Conservation (phyloP, 1,140 invertebrate genomes). For the Tetranychus urticae region DNA sequence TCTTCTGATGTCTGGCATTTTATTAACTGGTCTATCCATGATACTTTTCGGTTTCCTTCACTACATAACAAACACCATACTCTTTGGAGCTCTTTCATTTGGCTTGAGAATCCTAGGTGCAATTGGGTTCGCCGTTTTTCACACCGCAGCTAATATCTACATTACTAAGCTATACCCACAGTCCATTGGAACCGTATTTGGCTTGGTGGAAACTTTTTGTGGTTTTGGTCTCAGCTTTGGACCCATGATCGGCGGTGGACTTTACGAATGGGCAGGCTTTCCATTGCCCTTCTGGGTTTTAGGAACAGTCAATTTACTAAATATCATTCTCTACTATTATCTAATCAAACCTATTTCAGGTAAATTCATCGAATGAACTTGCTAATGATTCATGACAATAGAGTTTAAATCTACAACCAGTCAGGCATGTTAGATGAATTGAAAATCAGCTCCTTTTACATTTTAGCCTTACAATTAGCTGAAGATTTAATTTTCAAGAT, state of each 20-base stretch:
- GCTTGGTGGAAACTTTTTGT: constrained; percentile 44
- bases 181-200: constrained; percentile 40
- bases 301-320: constrained; percentile 34
- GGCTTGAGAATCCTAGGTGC: constrained; percentile 41
- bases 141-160: constrained; percentile 44
- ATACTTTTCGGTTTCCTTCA: constrained; percentile 28
- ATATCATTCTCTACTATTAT: constrained; percentile 27
- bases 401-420: no score
- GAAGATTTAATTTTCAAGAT: not conserved
- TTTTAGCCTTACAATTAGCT: no score
- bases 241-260: constrained; percentile 44
- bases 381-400: no score
- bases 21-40: constrained; percentile 18
- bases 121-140: constrained; percentile 41
- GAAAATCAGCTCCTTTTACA: no score
- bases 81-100: constrained; percentile 40
- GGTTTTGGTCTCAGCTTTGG: constrained; percentile 43
- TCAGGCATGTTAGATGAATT: no score
- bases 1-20: constrained; percentile 18
- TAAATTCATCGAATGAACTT: not conserved
- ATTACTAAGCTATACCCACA: constrained; percentile 40
- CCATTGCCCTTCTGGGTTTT: constrained; percentile 42
- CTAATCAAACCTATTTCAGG: not conserved
- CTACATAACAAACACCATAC: constrained; percentile 27
- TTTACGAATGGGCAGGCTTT: constrained; percentile 48